Percentiles rank a stretch among this genome's conserved stretches.
Evolutionary conservation across 2,888 invertebrate species (phyloP).

Genomic region (Onthophagus sagittarius): DNA sequence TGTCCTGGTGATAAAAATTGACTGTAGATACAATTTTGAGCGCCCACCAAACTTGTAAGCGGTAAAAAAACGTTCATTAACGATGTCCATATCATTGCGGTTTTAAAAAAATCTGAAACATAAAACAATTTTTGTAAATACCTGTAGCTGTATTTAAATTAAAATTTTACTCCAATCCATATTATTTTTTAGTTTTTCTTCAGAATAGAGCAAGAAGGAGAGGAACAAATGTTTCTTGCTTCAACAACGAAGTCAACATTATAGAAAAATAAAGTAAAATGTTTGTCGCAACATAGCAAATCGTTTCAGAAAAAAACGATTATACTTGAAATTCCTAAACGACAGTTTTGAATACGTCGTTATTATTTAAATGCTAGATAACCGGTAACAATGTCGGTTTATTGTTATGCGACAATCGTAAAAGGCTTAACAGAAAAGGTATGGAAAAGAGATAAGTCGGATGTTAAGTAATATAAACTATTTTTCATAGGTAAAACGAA

Average conservation of each 20-base stretch:
- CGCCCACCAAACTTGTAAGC: constrained; percentile 33
- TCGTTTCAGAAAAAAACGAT: not conserved
- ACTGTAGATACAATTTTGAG: constrained; percentile 49
- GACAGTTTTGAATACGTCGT: not conserved
- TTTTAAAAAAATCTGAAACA: not conserved
- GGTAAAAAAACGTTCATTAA: constrained; percentile 39
- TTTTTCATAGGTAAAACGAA: not conserved
- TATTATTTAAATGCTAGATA: not conserved
- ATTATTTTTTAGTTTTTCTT: not conserved
- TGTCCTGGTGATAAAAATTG: constrained; percentile 44
- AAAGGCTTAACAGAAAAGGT: not conserved
- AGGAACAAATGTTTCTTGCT: not conserved
- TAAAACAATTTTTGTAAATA: not conserved
- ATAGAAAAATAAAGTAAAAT: not conserved
- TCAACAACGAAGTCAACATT: not conserved
- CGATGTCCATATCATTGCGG: constrained; percentile 26
- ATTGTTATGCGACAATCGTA: not conserved
- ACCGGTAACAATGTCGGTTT: not conserved
- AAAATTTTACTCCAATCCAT: not conserved
- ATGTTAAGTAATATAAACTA: not conserved
- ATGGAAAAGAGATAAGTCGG: not conserved
- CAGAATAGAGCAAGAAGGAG: not conserved
- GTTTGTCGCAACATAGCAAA: not conserved
- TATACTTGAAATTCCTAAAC: not conserved
- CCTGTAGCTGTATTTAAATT: not conserved